Conservation (phyloP, 2,888 invertebrate species). For the Drosophila setosimentum region DNA sequence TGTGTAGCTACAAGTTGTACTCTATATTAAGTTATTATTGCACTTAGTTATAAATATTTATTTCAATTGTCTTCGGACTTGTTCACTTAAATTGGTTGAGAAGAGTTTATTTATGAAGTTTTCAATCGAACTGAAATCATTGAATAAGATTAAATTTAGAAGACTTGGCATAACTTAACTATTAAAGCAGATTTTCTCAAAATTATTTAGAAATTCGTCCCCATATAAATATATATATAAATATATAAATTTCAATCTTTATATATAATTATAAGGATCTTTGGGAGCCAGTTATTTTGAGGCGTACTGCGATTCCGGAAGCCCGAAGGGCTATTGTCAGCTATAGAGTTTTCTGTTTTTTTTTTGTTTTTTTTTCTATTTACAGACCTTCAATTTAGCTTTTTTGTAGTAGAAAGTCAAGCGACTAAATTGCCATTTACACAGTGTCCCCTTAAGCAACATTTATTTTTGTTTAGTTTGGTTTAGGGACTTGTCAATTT, state of each 20-base stretch:
- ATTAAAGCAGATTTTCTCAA: neutral
- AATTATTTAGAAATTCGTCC: neutral
- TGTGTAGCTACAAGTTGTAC: conserved; percentile 11
- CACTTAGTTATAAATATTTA: conserved; percentile 50
- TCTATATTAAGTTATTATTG: conserved; percentile 7
- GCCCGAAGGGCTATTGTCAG: neutral
- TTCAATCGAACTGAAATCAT: neutral
- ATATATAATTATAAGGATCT: neutral
- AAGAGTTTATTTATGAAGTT: neutral
- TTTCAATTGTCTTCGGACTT: conserved; percentile 3
- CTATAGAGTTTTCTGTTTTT: neutral
- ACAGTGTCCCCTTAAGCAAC: neutral
- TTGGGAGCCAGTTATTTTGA: too few relatives aligned
- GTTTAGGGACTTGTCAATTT: neutral
- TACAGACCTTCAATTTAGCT: neutral
- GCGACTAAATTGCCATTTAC: neutral
- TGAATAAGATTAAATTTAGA: neutral
- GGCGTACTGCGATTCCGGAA: neutral
- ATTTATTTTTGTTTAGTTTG: neutral
- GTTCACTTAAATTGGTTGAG: conserved; percentile 3
- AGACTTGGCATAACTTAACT: neutral
- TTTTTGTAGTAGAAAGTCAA: neutral
- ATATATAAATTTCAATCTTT: neutral
- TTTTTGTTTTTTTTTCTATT: neutral
- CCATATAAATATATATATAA: neutral